Base-by-base conservation (phyloP, 2,888 invertebrate species). In the Harpagoxenus sublaevis region DNA sequence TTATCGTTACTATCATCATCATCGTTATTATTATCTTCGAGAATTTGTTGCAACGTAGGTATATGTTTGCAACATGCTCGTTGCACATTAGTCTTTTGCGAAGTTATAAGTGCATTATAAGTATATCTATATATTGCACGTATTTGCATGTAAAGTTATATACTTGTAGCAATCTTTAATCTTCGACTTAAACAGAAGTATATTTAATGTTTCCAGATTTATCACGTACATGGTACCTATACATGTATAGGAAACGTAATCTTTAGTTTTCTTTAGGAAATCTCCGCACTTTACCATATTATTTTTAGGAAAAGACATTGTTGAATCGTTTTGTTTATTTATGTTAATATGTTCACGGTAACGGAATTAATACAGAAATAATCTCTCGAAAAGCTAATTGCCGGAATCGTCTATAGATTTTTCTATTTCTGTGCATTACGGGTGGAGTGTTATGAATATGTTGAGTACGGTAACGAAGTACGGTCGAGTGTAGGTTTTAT, bases 81-180 rank as follows among this genome's bases (percentile, higher is more conserved):
- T 55, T 66, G 68, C 9, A 45, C 5, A 57, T 68, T 57, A 57
- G 12, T 79, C 6, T 65, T 23, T 60, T 31, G 12, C 48, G 9
- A 48, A 57, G 9, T 12, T 73, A 62, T 71, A 60, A 71, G 35
- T 73, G 31, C n/a, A 51, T 77, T 53, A 31, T 31, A 15, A 71
- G 39, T 60, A 45, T 35, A 35, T 60, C 31, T 60, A 31, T 57
- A 57, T 35, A 23, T 42, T 57, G 57, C 23, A 66, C 1, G 10
- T 23, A 48, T 18, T 82, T 73, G 66, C 82, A 62, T 57, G 68
- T 60, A 23, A 39, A 84, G 62, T 66, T 60, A 35, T 35, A 35
- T 4, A 63, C 84, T 78, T 78, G 78, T 84, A 48, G 68, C 84
- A 39, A 65, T 78, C 62, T 63, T 62, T 84, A 78, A 63, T 70